Conservation (phyloP, 2,797 vertebrate genomes). For the Lutjanus campechanus region DNA sequence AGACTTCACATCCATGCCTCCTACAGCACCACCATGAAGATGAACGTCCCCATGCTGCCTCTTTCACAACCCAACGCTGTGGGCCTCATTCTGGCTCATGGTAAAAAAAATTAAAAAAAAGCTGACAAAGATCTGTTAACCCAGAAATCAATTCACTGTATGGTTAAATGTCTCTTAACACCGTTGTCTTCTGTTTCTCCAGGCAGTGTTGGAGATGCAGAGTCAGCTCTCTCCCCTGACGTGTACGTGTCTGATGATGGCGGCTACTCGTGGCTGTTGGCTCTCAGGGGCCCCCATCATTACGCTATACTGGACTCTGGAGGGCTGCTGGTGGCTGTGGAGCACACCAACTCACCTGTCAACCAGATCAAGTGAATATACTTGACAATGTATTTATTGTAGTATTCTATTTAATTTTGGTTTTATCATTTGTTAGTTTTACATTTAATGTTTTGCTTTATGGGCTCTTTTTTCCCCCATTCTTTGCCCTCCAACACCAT, state of each 20-base stretch:
- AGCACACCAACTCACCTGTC: constrained; percentile 87
- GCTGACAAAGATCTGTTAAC: not conserved
- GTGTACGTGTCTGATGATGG: constrained; percentile 96
- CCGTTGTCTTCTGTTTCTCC: not conserved
- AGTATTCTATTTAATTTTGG: not conserved
- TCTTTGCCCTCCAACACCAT: not conserved
- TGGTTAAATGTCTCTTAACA: not conserved
- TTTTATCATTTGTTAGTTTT: not conserved
- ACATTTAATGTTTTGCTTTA: not conserved
- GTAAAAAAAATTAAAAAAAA: constrained; percentile 75
- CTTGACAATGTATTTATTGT: not conserved
- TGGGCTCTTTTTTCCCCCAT: rapidly evolving
- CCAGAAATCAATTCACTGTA: not conserved
- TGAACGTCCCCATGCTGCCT: constrained; percentile 93
- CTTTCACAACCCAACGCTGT: constrained; percentile 92
- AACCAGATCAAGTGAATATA: constrained; percentile 90
- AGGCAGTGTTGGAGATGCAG: constrained; percentile 93
- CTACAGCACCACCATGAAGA: constrained; percentile 93
- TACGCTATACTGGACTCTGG: constrained; percentile 96
- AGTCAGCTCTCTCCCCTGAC: constrained; percentile 89
- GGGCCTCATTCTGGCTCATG: constrained; percentile 94
- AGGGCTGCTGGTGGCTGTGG: constrained; percentile 92
- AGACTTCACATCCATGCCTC: constrained; percentile 94
- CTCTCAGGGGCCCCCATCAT: constrained; percentile 93
- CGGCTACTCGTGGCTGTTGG: constrained; percentile 92